Percentiles rank a stretch among this genome's conserved stretches.
phyloP scores from a whole-genome alignment of 2,888 invertebrate genomes.

The Ecdyonurus torrentis region DNA sequence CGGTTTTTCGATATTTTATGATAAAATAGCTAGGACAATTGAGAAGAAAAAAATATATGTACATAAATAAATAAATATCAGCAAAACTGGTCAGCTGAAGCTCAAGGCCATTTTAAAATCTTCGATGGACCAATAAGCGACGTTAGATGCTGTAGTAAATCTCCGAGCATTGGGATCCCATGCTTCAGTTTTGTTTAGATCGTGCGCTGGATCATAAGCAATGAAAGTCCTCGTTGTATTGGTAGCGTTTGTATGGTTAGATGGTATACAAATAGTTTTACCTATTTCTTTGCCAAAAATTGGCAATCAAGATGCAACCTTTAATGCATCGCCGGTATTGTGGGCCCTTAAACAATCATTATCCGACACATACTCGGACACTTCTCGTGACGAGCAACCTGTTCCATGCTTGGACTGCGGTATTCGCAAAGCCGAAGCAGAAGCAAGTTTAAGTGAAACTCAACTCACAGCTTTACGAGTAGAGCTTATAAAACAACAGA shows the following conservation, averaged over 20 bases:
- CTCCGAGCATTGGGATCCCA: not conserved
- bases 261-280: not conserved
- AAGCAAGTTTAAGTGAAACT: conserved; percentile 11
- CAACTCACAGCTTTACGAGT: conserved; percentile 50
- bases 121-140: not conserved
- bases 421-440: conserved; percentile 4
- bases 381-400: no score
- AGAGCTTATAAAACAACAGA: conserved; percentile 71
- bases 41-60: no score
- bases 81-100: not conserved
- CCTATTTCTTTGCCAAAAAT: no score
- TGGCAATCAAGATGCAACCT: no score
- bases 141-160: not conserved
- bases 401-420: conserved; percentile 10
- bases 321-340: no score
- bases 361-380: not conserved
- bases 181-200: not conserved
- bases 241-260: not conserved
- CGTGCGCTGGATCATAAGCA: not conserved
- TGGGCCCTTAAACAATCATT: not conserved
- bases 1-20: no score
- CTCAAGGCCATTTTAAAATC: not conserved
- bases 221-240: not conserved
- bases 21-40: no score
- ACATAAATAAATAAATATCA: not conserved